phyloP scores from a whole-genome alignment of 2,888 invertebrate genomes.

The Aporophyla lueneburgensis region DNA sequence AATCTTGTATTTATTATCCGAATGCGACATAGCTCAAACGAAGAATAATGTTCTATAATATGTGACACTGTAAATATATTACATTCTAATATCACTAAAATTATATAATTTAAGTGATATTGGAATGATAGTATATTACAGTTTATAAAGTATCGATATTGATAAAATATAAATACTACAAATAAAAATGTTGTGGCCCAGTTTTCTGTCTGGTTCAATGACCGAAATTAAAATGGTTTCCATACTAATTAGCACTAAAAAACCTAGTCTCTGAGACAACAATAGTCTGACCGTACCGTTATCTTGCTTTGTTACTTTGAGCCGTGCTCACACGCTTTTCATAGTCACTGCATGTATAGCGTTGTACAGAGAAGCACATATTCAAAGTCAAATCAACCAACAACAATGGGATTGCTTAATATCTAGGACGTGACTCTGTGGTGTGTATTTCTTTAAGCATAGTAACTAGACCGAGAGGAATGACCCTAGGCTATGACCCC shows the following conservation, averaged over 20 bases:
- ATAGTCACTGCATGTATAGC: constrained; percentile 18
- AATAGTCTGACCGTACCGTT: constrained; percentile 39
- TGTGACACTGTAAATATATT: background rate
- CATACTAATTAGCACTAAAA: constrained; percentile 10
- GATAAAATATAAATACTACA: background rate
- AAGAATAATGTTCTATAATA: background rate
- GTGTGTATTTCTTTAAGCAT: constrained; percentile 1
- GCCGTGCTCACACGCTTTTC: constrained; percentile 31
- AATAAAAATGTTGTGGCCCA: background rate
- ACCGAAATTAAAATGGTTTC: constrained; percentile 15
- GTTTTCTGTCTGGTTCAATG: constrained; percentile 29
- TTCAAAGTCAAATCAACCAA: background rate
- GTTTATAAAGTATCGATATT: background rate
- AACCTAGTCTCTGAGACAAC: constrained; percentile 21
- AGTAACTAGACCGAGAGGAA: constrained; percentile 29
- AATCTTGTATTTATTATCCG: background rate
- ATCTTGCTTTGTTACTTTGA: constrained; percentile 37
- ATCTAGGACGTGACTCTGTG: background rate
- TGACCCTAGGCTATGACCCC: constrained; percentile 39
- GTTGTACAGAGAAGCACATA: constrained; percentile 24
- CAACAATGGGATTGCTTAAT: constrained; percentile 16
- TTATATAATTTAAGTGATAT: background rate
- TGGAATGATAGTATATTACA: too few relatives aligned
- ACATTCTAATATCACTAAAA: too few relatives aligned
- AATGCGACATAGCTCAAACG: background rate